A percentile compares a stretch with the other conserved stretches of the same genome.
Evolutionary conservation across 2,888 invertebrate species (phyloP).

Genomic region (Lepidocyrtinus sp.): DNA sequence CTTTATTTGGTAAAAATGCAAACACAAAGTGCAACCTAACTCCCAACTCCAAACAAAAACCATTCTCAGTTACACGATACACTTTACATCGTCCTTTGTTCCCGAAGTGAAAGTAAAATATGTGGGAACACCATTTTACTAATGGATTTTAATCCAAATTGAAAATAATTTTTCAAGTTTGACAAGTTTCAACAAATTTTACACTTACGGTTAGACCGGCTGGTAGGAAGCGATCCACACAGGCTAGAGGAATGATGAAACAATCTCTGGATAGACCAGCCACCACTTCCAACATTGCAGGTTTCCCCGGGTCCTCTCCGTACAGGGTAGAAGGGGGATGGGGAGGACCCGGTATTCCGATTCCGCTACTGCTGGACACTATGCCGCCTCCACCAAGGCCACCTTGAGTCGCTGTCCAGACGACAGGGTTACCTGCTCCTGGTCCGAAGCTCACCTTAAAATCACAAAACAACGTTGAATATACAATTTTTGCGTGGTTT

Average conservation of each 20-base stretch:
- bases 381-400: slow-evolving; percentile 36
- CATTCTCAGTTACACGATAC: too few relatives aligned
- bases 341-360: slow-evolving; percentile 50
- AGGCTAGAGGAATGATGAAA: slow-evolving; percentile 93
- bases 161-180: background rate
- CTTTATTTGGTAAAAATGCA: background rate
- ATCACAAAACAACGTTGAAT: background rate
- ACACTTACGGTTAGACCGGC: slow-evolving; percentile 88
- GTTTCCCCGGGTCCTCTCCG: slow-evolving; percentile 76
- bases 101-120: too few relatives aligned
- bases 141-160: too few relatives aligned
- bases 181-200: slow-evolving; percentile 2
- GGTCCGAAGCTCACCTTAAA: slow-evolving; percentile 66
- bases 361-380: slow-evolving; percentile 45
- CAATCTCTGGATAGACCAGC: slow-evolving; percentile 90
- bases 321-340: slow-evolving; percentile 41
- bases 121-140: too few relatives aligned
- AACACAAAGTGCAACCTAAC: background rate
- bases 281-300: slow-evolving; percentile 78
- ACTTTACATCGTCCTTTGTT: too few relatives aligned
- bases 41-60: too few relatives aligned
- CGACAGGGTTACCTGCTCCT: slow-evolving; percentile 44
- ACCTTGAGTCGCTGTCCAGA: slow-evolving; percentile 47
- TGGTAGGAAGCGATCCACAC: slow-evolving; percentile 89
- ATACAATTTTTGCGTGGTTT: too few relatives aligned